phyloP scores from a whole-genome alignment of 2,888 invertebrate genomes.

The Poecilobothrus nobilitatus region DNA sequence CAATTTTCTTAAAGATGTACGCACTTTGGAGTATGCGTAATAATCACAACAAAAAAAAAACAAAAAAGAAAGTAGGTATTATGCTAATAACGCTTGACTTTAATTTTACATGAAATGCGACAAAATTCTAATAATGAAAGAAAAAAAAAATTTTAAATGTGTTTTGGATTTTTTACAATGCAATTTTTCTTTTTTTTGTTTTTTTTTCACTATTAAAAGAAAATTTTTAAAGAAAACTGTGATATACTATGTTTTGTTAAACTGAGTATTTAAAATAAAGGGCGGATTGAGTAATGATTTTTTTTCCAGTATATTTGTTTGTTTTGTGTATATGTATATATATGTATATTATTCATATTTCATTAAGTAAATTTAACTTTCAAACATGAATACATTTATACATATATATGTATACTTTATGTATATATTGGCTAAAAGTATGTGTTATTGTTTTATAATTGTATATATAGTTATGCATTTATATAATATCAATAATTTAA shows the following conservation, averaged over 20 bases:
- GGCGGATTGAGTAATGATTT: background rate
- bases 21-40: constrained; percentile 4
- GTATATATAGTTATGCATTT: no score
- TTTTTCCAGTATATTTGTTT: no score
- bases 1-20: background rate
- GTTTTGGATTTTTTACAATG: no score
- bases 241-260: background rate
- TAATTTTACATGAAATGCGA: constrained; percentile 3
- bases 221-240: background rate
- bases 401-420: no score
- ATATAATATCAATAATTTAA: no score
- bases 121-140: background rate
- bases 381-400: no score
- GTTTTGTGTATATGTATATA: no score
- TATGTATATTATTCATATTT: no score
- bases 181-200: background rate
- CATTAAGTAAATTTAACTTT: no score
- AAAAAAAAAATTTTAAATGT: no score
- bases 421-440: no score
- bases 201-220: background rate
- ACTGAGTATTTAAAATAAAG: background rate
- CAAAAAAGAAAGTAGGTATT: background rate
- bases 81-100: constrained; percentile 4
- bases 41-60: background rate
- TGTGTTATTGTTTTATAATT: no score